A percentile compares a stretch with the other conserved stretches of the same genome.
These are phyloP conservation scores for Hyposoter didymator DNA, from an alignment of 2,888 invertebrate species.

Conservation along the genomic window DNA sequence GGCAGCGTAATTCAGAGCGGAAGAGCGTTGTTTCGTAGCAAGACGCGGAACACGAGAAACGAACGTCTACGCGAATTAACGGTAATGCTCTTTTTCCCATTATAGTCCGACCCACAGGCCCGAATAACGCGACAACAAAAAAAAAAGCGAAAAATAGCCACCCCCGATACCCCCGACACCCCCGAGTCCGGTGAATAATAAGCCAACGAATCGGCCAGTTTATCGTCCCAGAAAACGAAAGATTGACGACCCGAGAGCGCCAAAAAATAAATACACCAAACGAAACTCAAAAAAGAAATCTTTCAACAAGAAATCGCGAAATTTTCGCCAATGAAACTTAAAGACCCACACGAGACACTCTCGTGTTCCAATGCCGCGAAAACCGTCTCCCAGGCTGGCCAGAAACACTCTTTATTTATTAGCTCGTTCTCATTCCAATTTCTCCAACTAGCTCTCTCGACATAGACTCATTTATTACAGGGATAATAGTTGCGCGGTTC, in stretches of 20 bases:
- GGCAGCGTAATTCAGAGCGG: constrained; percentile 10
- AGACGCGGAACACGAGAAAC: constrained; percentile 12
- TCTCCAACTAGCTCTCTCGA: constrained; percentile 12
- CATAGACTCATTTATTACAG: constrained; percentile 34
- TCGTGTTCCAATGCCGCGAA: background rate
- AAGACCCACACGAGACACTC: background rate
- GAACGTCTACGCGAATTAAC: constrained; percentile 14
- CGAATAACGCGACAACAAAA: background rate
- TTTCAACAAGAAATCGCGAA: constrained; percentile 7
- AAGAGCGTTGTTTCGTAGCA: constrained; percentile 38
- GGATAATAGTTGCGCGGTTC: background rate
- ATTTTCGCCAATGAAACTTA: constrained; percentile 22
- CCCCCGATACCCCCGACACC: background rate
- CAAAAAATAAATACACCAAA: background rate
- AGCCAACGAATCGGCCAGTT: background rate
- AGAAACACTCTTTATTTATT: constrained; percentile 51
- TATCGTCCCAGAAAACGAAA: background rate
- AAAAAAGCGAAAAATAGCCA: background rate
- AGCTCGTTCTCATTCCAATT: constrained; percentile 8
- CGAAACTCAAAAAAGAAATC: background rate
- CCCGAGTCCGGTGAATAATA: background rate
- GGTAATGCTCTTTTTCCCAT: constrained; percentile 20
- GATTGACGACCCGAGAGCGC: constrained; percentile 22
- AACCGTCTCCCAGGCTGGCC: background rate
- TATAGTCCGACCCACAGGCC: constrained; percentile 9